Base-by-base conservation (phyloP, 1,140 invertebrate species). In the Xylocopa sonorina region DNA sequence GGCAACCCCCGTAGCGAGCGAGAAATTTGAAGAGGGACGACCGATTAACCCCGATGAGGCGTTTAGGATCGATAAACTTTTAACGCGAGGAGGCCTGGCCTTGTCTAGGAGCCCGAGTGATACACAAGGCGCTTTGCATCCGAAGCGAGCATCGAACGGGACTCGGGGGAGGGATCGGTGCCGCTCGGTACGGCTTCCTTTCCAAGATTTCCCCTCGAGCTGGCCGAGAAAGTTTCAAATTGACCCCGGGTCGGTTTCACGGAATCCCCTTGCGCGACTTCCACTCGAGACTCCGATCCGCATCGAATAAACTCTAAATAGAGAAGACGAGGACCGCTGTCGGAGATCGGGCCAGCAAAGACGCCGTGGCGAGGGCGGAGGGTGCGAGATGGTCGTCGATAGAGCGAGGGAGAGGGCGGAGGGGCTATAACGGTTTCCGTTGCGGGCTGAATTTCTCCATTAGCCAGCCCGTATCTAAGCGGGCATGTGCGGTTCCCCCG, bases 361-460 rank as follows among this genome's bases (percentile, higher is more conserved):
- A 50, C 32, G 43, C n/a, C 16, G 24, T 14, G 24, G 14, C 0
- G 2, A 32, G 27, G 16, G 5, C 18, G 24, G 7, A 12, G 3
- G 3, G 1, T 16, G 18, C 0, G 9, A 58, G 55, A 58, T 6
- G 29, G 27, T 27, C 9, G 4, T 3, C 4, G 34, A 43, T 14
- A 58, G 14, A 38, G 53, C 38, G 29, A 24, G 34, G 21, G 12
- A 48, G 46, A 57, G 43, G 58, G 43, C 2, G 46, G 32, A 81
- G 72, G 63, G 38, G 66, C 72, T 63, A 82, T 81, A 86, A 86
- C 85, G 74, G 76, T 88, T 86, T 87, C 82, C 82, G 84, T 86
- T 82, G 83, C 83, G 80, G 77, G 66, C 81, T 87, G 82, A 84
- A 87, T 88, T 89, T 86, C 88, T 88, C 87, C 82, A 89, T 89